These are phyloP conservation scores for Sycophila texana DNA, from an alignment of 2,888 invertebrate genomes.

Conservation along the genomic window DNA sequence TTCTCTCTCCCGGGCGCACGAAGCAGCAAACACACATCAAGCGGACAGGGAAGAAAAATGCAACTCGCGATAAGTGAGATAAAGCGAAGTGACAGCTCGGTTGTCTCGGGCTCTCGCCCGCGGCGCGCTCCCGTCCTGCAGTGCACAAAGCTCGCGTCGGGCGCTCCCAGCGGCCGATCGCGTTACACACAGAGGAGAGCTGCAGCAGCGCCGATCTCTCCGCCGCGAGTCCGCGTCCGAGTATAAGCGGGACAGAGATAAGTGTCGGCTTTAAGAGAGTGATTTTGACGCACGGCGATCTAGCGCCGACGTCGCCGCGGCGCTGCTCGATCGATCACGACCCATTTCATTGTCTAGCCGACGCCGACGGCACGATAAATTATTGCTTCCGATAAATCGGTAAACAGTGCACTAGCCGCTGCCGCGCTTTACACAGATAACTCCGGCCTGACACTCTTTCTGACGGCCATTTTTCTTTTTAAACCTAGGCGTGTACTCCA, in stretches of 20 bases:
- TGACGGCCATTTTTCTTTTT: background rate
- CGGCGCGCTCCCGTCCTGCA: constrained; percentile 14
- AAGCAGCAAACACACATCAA: constrained; percentile 9
- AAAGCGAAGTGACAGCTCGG: constrained; percentile 36
- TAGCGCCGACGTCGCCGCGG: constrained; percentile 14
- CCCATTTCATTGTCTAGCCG: constrained; percentile 61
- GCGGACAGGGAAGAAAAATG: constrained; percentile 32
- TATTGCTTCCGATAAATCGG: constrained; percentile 65
- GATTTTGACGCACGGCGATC: constrained; percentile 39
- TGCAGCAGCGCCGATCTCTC: background rate
- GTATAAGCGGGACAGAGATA: constrained; percentile 19
- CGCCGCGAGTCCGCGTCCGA: background rate
- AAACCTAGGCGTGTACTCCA: background rate
- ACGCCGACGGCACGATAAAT: constrained; percentile 57
- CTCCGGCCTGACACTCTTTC: constrained; percentile 25
- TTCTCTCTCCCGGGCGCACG: background rate
- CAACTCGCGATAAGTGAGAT: constrained; percentile 39
- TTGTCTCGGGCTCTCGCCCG: constrained; percentile 19
- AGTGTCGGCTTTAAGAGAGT: constrained; percentile 39
- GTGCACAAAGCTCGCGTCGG: background rate
- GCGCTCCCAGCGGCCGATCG: background rate
- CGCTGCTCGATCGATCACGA: constrained; percentile 60
- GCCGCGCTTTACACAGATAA: constrained; percentile 37
- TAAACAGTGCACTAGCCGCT: constrained; percentile 54
- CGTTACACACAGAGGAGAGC: background rate